Percentiles rank a stretch among this genome's conserved stretches.
These are phyloP conservation scores for Porites lutea DNA, from an alignment of 64 coral and sea anemone species.

Conservation along the genomic window DNA sequence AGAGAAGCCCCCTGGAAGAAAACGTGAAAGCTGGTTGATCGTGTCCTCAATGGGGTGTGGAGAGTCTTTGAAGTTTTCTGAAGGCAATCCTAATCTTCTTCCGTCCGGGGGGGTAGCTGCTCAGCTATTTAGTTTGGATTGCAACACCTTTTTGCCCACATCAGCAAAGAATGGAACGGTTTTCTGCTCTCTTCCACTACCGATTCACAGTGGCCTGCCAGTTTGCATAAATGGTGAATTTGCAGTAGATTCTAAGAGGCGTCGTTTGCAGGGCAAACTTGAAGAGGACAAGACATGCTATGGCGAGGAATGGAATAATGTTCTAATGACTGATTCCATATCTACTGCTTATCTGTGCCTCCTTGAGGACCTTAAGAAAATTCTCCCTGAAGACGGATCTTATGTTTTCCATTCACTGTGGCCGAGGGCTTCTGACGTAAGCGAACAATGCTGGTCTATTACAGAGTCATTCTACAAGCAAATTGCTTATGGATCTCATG, in stretches of 20 bases:
- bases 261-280: conserved; percentile 47
- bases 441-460: not conserved
- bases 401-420: not conserved
- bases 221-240: conserved; percentile 78
- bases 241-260: conserved; percentile 65
- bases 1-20: too few relatives aligned
- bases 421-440: not conserved
- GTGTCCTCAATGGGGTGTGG: conserved; percentile 47
- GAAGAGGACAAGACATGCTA: conserved; percentile 69
- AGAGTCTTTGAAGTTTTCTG: conserved; percentile 22
- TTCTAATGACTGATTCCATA: conserved; percentile 57
- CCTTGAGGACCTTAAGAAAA: conserved; percentile 22
- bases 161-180: conserved; percentile 41
- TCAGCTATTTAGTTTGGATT: not conserved
- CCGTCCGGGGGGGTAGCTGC: conserved; percentile 74
- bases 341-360: conserved; percentile 61
- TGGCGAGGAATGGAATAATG: conserved; percentile 83
- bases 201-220: conserved; percentile 72
- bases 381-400: not conserved
- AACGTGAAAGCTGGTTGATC: conserved; percentile 46
- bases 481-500: not conserved
- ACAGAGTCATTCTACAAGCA: conserved; percentile 55
- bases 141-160: not conserved
- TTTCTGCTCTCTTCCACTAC: conserved; percentile 74
- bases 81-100: conserved; percentile 30